phyloP scores from a whole-genome alignment of 1,140 invertebrate species.

The Heliconius congener region DNA sequence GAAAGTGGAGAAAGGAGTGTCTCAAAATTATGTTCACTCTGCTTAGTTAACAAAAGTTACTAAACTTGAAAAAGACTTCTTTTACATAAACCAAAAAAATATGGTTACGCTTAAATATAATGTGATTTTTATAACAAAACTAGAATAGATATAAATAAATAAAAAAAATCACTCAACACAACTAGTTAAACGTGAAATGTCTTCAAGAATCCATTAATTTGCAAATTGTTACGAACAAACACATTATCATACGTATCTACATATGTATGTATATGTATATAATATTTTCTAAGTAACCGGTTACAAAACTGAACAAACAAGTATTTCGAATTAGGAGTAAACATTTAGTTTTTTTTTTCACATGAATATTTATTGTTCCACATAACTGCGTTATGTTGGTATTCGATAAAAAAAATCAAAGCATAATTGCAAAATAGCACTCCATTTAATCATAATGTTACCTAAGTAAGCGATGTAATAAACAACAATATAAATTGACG shows the following conservation, averaged over 20 bases:
- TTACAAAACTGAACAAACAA: background rate
- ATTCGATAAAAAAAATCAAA: background rate
- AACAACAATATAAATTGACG: background rate
- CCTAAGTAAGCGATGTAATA: background rate
- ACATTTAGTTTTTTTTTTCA: background rate
- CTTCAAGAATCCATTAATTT: conserved; percentile 5
- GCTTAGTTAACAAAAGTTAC: too few relatives aligned
- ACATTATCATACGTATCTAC: background rate
- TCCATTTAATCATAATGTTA: background rate
- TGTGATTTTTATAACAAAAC: background rate
- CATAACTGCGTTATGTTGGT: background rate
- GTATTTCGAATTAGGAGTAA: background rate
- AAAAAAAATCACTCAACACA: background rate
- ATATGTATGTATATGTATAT: background rate
- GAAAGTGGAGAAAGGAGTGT: background rate
- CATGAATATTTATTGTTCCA: conserved; percentile 12
- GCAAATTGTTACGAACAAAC: conserved; percentile 20
- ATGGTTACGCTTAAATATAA: background rate
- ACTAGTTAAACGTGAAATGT: background rate
- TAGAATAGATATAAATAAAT: background rate
- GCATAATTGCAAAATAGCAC: background rate
- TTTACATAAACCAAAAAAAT: too few relatives aligned
- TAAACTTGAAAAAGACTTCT: too few relatives aligned
- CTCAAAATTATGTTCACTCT: background rate
- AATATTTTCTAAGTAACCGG: background rate